These are phyloP conservation scores for Delphinus delphis DNA, from an alignment of 2,113 vertebrate genomes.

Conservation along the genomic window DNA sequence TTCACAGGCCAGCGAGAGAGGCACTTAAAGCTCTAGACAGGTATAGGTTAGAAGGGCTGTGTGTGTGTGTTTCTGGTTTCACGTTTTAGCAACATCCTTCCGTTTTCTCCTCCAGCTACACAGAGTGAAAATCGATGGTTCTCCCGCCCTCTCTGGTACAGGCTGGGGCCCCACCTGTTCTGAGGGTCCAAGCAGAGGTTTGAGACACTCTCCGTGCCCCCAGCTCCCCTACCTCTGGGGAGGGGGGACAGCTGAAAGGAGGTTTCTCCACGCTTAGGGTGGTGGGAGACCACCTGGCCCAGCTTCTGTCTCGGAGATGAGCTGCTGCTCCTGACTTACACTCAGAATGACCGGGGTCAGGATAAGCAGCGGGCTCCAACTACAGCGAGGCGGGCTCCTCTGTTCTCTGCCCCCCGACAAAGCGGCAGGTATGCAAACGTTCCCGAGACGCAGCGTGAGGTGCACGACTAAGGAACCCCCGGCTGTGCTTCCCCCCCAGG, in stretches of 20 bases:
- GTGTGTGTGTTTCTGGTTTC: background rate
- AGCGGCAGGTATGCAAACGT: rapidly evolving
- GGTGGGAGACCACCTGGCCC: background rate
- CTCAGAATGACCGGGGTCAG: background rate
- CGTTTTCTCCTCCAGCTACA: background rate
- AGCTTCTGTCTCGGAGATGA: background rate
- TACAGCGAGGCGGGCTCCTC: rapidly evolving
- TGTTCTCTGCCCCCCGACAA: rapidly evolving
- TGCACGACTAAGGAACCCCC: rapidly evolving
- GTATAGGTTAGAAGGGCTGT: no score
- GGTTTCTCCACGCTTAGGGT: background rate
- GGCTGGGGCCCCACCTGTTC: background rate
- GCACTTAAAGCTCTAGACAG: rapidly evolving
- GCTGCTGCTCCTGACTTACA: background rate
- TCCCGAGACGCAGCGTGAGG: rapidly evolving
- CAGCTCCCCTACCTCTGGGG: rapidly evolving
- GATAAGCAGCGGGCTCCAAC: background rate
- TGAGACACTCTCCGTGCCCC: background rate
- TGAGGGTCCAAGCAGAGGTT: background rate
- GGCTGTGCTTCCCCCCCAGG: no score
- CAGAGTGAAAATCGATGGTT: no score
- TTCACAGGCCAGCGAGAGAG: rapidly evolving
- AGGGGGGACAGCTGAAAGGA: background rate
- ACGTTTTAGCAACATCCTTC: background rate
- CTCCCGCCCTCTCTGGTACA: background rate